These are phyloP conservation scores for Cephalopachus bancanus DNA, from an alignment of 2,797 vertebrate genomes.

Conservation along the genomic window DNA sequence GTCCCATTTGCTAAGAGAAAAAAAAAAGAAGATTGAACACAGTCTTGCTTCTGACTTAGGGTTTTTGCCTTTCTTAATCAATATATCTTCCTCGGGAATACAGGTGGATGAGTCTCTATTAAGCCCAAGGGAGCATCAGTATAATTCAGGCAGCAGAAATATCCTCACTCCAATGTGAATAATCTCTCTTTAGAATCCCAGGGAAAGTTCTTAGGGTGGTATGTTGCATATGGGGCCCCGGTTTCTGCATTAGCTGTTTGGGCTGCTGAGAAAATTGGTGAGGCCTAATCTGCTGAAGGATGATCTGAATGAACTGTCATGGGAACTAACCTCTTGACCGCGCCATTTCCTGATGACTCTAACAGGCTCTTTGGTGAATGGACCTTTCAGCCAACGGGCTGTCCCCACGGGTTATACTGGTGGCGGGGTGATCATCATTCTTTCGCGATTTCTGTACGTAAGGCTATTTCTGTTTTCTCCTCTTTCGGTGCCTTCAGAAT, in stretches of 20 bases:
- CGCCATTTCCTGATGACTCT: background rate
- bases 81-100: conserved; percentile 35
- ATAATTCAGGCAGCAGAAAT: background rate
- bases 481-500: background rate
- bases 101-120: conserved; percentile 17
- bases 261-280: background rate
- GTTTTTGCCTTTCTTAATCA: conserved; percentile 66
- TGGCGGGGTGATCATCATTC: background rate
- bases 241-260: background rate
- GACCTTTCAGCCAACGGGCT: background rate
- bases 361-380: background rate
- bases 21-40: conserved; percentile 44
- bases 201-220: background rate
- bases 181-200: background rate
- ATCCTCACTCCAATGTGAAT: background rate
- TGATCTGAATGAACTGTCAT: background rate
- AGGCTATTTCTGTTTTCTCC: background rate
- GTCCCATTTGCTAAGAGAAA: conserved; percentile 16
- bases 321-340: background rate
- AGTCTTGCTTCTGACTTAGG: conserved; percentile 48
- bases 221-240: background rate
- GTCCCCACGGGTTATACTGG: background rate
- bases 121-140: background rate
- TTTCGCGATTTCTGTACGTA: background rate
- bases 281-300: background rate